Conservation (phyloP, 2,888 invertebrate species). For the Campoplex capitator region DNA sequence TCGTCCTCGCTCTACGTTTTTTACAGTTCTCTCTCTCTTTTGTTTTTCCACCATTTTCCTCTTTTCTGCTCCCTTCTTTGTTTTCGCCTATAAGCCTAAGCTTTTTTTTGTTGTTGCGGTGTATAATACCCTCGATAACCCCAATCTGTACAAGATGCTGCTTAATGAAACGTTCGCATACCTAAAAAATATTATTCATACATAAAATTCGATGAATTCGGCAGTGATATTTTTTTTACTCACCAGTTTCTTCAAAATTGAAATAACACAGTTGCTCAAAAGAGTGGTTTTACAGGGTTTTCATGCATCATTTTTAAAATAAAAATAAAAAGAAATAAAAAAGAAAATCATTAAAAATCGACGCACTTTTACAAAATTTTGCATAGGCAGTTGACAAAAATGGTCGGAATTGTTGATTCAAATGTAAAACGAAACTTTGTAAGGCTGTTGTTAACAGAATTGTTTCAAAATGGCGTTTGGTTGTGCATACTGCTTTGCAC, state of each 20-base stretch:
- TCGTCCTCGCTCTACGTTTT: slow-evolving; percentile 38
- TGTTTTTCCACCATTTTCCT: slow-evolving; percentile 8
- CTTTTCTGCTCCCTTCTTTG: slow-evolving; percentile 22
- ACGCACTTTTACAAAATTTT: neutral
- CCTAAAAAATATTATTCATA: neutral
- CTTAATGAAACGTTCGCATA: neutral
- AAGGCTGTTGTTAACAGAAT: too few species aligned
- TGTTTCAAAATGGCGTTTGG: too few species aligned
- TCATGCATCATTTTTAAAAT: neutral
- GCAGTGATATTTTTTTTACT: too few species aligned
- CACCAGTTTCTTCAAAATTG: neutral
- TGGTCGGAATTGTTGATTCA: neutral
- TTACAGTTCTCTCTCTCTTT: neutral
- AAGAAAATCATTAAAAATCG: neutral
- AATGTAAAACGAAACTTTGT: too few species aligned
- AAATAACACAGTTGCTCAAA: neutral
- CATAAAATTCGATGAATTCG: neutral
- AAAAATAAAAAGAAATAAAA: too few species aligned
- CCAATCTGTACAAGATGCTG: slow-evolving; percentile 8
- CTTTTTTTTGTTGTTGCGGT: slow-evolving; percentile 13
- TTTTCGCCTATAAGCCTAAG: slow-evolving; percentile 20
- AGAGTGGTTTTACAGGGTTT: neutral
- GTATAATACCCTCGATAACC: slow-evolving; percentile 30
- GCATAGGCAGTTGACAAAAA: neutral
- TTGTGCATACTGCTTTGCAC: too few species aligned